A percentile compares a stretch with the other conserved stretches of the same genome.
phyloP scores from a whole-genome alignment of 2,113 vertebrate species.

The Pangasianodon gigas region DNA sequence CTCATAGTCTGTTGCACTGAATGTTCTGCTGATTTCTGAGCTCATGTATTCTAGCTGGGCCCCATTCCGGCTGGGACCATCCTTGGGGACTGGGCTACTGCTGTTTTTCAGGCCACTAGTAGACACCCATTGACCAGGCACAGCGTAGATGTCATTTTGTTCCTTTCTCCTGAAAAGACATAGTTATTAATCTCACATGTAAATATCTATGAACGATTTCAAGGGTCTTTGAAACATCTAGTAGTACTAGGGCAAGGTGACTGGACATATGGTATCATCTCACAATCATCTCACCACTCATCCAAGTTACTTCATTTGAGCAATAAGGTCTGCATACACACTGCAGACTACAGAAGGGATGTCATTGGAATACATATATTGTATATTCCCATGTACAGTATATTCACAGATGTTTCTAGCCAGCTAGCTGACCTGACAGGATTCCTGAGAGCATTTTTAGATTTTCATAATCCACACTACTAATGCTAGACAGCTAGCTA shows the following conservation, averaged over 20 bases:
- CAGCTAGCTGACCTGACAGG: neutral
- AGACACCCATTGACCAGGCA: slow-evolving; percentile 71
- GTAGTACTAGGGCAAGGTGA: neutral
- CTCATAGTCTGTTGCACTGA: slow-evolving; percentile 71
- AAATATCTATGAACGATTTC: neutral
- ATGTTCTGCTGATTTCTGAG: slow-evolving; percentile 46
- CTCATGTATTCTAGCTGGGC: slow-evolving; percentile 55
- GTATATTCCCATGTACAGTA: neutral
- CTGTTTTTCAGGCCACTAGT: slow-evolving; percentile 40
- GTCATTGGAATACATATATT: neutral
- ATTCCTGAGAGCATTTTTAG: neutral
- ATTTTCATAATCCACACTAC: neutral
- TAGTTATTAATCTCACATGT: neutral
- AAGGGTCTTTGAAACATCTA: neutral
- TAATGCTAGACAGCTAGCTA: neutral
- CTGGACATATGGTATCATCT: neutral
- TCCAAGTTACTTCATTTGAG: neutral
- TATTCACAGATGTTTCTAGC: neutral
- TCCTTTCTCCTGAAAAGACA: slow-evolving; percentile 74
- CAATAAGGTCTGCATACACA: neutral
- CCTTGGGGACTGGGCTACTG: neutral
- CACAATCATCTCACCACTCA: neutral
- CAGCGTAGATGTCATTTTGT: slow-evolving; percentile 55
- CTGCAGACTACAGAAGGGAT: neutral
- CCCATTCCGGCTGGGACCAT: neutral